Base-by-base conservation (phyloP, 1,140 invertebrate species). In the Bombus ignitus region DNA sequence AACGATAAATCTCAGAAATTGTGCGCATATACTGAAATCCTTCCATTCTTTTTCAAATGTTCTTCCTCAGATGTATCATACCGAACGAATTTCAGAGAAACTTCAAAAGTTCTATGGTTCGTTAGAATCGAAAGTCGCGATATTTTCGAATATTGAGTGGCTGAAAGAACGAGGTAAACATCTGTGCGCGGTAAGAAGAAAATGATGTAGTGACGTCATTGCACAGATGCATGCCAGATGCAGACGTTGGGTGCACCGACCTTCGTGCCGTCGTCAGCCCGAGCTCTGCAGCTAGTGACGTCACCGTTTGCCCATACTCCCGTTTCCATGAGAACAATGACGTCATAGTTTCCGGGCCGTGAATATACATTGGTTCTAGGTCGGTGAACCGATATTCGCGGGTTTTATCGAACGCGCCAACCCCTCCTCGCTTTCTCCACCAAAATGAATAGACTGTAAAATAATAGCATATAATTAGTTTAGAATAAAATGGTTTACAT, bases 261-360 rank as follows among this genome's bases (percentile, higher is more conserved):
- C 92, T 92, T 91, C 80, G 42, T 53, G 47, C 53, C 75, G 59
- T 62, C 87, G 81, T 80, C 81, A 75, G 47, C 81, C 81, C 78
- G 87, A 92, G 91, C 89, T 72, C 28, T 91, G 89, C 90, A 92
- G 84, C 72, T 86, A 74, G 90, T 93, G 92, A 93, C 92, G 92
- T 93, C 92, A 92, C 81, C 71, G 77, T 84, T 85, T 81, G 53
- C 77, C 85, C 83, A 84, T 79, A 66, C 84, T 74, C 75, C 83
- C 25, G 92, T 93, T 92, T 92, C 92, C 92, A 93, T 92, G 91
- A 92, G 88, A 89, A 93, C 92, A 87, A 89, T 93, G 91, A 93
- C 92, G 92, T 90, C 88, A 87, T 91, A 80, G 86, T 83, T 87
- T 81, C 86, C 62, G 47, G 66, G 57, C 53, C 79, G 83, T 72